Conservation (phyloP, 2,797 vertebrate genomes). For the Graptemys geographica region DNA sequence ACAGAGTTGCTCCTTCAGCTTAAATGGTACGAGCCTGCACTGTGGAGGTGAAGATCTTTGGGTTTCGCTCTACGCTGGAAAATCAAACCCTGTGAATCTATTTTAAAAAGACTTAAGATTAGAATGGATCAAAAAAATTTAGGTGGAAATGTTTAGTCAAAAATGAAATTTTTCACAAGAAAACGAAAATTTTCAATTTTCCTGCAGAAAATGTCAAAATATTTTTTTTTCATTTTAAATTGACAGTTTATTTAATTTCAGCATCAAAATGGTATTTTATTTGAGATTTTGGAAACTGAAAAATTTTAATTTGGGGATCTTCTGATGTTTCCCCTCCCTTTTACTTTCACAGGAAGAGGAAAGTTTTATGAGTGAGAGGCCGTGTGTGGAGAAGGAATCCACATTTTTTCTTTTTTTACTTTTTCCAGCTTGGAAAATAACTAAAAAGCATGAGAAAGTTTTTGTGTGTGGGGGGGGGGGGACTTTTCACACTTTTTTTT, state of each 20-base stretch:
- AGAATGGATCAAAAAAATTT: not conserved
- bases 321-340: not conserved
- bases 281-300: too few relatives aligned
- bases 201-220: not conserved
- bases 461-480: too few relatives aligned
- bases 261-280: not conserved
- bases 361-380: not conserved
- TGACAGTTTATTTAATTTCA: not conserved
- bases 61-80: not conserved
- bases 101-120: not conserved
- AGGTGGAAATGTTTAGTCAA: not conserved
- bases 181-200: not conserved
- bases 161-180: not conserved
- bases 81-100: not conserved
- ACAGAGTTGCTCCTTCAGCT: not conserved
- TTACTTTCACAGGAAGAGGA: not conserved
- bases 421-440: not conserved
- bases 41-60: not conserved
- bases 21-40: not conserved
- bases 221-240: not conserved
- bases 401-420: not conserved
- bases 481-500: not conserved
- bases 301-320: not conserved
- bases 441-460: not conserved
- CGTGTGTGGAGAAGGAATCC: not conserved